Base-by-base conservation (phyloP, 2,797 vertebrate genomes). In the Lacerta viridis region DNA sequence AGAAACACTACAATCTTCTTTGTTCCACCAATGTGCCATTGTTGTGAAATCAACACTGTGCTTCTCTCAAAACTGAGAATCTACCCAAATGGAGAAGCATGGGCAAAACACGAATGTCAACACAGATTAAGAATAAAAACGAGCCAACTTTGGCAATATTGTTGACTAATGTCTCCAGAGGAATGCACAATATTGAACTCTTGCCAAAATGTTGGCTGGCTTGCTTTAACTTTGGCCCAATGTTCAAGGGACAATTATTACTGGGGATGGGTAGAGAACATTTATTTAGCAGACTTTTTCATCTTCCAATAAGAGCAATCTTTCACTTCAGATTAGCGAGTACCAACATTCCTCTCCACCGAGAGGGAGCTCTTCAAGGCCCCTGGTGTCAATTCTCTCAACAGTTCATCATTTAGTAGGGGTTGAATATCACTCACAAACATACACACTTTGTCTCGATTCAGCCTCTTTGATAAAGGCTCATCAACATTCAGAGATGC, bases 331-430 rank as follows among this genome's bases (percentile, higher is more conserved):
- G 80, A 81, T 10, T 23, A 89, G 86, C 17, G 84, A 90, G 91
- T 87, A 91, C 64, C 95, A 87, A 88, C 82, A 87, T 87, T 89
- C 80, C 93, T 94, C 61, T 89, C 83, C 78, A 0, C 0, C 36
- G 68, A 91, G 90, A 84, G 88, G 85, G 92, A 92, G 88, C 72
- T 85, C 90, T 94, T 93, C 80, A 93, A 95, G 90, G 84, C 93
- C 43, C 90, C 91, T 75, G 87, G 93, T 91, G 92, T 87, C 88
- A 80, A 80, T 94, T 95, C 90, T 92, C 77, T 94, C 91, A 95
- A 88, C 89, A 90, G 74, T 80, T 93, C 89, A 93, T 93, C 94
- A 95, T 93, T 95, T 94, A 94, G 77, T 91, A 25, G 66, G 90
- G 82, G 90, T 92, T 94, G 20, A 91, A 33, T 92, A 85, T 87